phyloP scores from a whole-genome alignment of 2,113 vertebrate species.

The Mastomys natalensis region DNA sequence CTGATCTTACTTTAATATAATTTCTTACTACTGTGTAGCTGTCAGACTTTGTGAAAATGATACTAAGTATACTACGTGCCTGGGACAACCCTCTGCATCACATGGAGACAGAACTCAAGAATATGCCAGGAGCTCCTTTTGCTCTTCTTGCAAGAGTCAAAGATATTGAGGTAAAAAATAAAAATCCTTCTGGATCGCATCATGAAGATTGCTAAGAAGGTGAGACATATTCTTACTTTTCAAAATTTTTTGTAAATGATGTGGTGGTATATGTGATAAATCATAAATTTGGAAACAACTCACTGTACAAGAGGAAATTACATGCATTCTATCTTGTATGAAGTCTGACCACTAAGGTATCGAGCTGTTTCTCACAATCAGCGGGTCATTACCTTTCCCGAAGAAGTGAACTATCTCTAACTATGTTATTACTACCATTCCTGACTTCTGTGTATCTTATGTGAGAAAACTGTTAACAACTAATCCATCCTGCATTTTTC shows the following conservation, averaged over 20 bases:
- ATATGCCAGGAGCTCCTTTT: slow-evolving; percentile 81
- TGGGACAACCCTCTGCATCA: slow-evolving; percentile 86
- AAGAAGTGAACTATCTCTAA: not conserved
- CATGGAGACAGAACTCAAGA: slow-evolving; percentile 83
- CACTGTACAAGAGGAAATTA: not conserved
- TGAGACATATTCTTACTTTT: slow-evolving; percentile 57
- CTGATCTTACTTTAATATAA: not conserved
- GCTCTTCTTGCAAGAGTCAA: slow-evolving; percentile 85
- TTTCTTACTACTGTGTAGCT: slow-evolving; percentile 76
- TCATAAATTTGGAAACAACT: not conserved
- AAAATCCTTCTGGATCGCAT: slow-evolving; percentile 86
- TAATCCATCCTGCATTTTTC: not conserved
- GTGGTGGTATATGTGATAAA: not conserved
- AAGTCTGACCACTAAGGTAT: not conserved
- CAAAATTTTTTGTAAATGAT: not conserved
- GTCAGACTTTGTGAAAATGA: slow-evolving; percentile 84
- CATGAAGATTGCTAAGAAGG: slow-evolving; percentile 85
- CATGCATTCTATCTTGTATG: not conserved
- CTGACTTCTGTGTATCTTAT: not conserved
- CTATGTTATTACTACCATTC: not conserved
- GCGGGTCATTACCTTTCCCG: not conserved
- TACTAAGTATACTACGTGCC: slow-evolving; percentile 84
- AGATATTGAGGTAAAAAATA: slow-evolving; percentile 87
- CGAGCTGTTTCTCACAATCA: not conserved
- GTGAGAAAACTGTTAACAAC: not conserved